Base-by-base conservation (phyloP, 2,888 invertebrate genomes). In the Drosophila conformis region DNA sequence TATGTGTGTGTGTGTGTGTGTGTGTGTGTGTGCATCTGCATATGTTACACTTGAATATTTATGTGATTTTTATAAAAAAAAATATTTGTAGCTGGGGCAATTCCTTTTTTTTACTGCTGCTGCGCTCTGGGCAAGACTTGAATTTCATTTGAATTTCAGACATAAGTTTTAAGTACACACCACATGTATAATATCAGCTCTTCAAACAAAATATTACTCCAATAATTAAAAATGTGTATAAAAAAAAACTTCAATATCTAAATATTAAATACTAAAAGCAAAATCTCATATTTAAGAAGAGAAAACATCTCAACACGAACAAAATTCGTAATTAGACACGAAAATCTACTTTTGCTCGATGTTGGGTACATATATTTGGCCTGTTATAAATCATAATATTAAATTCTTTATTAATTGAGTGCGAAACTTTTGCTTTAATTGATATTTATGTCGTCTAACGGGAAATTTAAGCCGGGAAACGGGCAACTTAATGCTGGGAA, bases 11-110 rank as follows among this genome's bases (percentile, higher is more conserved):
- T 60, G 35, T 36, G 42, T 38, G 46, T 46, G 49, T 60, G 35
- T 36, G 18, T 29, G 35, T 59, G 42, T 68, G 66, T 65, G 51
- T 66, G 42, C 52, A 62, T 69, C 70, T 71, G 70, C 72, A 73
- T 78, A 69, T 74, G 69, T 52, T 78, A 31, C 60, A 69, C 80
- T 76, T 71, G 71, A 76, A 87, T 81, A 89, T 87, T 84, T 84
- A 76, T 83, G 76, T 25, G 86, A 76, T 78, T 77, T 78, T 73
- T 54, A 64, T 79, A 64, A 69, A 76, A 48, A 72, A 72, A 67
- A 56, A 54, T 78, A 72, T 66, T 53, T 60, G 57, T 53, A 31
- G 56, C 29, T 63, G 15, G 33, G 48, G 63, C 65, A 51, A 33
- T 42, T 59, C 18, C 4, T 48, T 64, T 62, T 13, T 13, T 15